Evolutionary conservation across 2,888 invertebrate species (phyloP), one percentile per base, ranked within the genome.

Genomic region (Mythimna albipuncta): DNA sequence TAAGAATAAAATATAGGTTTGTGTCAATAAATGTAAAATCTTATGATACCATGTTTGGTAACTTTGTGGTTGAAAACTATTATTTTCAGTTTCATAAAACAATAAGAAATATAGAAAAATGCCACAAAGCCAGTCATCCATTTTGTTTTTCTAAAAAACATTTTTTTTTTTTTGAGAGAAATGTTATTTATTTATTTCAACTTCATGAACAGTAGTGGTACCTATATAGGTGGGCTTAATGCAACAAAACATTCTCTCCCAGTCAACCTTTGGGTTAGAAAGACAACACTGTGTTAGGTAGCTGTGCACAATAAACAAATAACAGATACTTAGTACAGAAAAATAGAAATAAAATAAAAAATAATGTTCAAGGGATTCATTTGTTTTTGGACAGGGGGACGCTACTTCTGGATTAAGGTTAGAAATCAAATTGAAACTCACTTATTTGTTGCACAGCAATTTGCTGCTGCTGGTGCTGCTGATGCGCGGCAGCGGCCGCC

Each of bases 401-500:
- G 32, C 54, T 55, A 16, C n/a, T n/a, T 19, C 57, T 2, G 6
- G n/a, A 4, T 47, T 10, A 41, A 0, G 6, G 32, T 4, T n/a
- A 21, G 38, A 64, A 68, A 52, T 41, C 16, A 68, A 68, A 52
- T 59, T 41, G 70, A 21, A 64, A 94, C 95, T 95, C 76, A 95
- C 95, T 94, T 75, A 94, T 94, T 82, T 95, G 95, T 86, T 95
- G 95, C 35, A 93, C 95, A 84, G 94, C 93, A 41, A 94, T 94
- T 81, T 94, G 94, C 64, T 95, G 94, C 79, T 94, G 93, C 83
- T 91, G 91, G 58, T 91, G 91, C 73, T 93, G 94, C 73, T 92
- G 95, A 80, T 94, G 94, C 11, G 94, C 93, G 64, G 95, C 93
- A 72, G 96, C 93, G 35, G 94, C 90, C 38, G 93, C 93, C 78